Evolutionary conservation across 1,140 invertebrate genomes (phyloP).

Genomic region (Babylonia areolata): DNA sequence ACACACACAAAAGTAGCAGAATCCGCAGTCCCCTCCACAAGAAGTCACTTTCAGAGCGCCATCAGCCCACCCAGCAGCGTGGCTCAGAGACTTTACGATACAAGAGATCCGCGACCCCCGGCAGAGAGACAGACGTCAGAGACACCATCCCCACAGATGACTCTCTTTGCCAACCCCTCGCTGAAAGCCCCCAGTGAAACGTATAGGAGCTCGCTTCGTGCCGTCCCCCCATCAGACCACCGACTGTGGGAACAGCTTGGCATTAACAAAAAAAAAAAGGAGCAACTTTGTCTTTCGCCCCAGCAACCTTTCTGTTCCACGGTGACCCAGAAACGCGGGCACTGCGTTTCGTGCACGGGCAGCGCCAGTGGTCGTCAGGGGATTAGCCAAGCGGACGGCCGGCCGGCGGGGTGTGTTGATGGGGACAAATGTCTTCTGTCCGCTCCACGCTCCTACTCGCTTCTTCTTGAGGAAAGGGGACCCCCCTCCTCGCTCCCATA

Average conservation of each 20-base stretch:
- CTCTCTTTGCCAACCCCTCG: no score
- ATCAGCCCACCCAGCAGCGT: no score
- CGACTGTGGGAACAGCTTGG: not conserved
- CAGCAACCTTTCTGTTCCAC: not conserved
- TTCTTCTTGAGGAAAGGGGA: not conserved
- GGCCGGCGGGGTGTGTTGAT: not conserved
- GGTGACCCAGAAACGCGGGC: not conserved
- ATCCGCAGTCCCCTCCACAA: no score
- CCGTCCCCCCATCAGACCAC: not conserved
- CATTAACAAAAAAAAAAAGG: no score
- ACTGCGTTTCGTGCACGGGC: not conserved
- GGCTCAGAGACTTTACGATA: no score
- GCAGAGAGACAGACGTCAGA: no score
- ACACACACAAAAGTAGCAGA: no score
- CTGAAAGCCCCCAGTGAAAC: no score
- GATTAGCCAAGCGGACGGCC: not conserved
- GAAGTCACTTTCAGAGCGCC: no score
- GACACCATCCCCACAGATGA: no score
- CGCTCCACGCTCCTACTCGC: not conserved
- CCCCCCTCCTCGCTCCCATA: no score
- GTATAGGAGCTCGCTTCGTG: not conserved
- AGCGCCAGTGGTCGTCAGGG: not conserved
- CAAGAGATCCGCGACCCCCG: no score
- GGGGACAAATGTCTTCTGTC: conserved; percentile 11
- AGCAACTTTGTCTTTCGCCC: not conserved